Evolutionary conservation across 2,888 invertebrate genomes (phyloP).

Genomic region (Rugalucina vietnamica): DNA sequence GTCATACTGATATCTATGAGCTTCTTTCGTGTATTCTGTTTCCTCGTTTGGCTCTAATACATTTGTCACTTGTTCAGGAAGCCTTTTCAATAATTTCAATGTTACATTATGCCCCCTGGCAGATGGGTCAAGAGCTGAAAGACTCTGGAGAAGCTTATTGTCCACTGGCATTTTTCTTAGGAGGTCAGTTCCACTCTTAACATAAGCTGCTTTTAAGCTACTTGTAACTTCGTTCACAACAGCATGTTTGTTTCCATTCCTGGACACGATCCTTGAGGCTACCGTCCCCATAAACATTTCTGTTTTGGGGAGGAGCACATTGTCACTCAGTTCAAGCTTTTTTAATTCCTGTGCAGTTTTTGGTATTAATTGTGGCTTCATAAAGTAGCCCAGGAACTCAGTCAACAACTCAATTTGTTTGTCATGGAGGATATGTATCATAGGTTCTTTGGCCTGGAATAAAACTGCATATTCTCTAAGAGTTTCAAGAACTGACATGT

Average conservation of each 20-base stretch:
- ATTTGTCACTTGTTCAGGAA: slow-evolving; percentile 40
- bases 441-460: slow-evolving; percentile 11
- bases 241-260: not conserved
- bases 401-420: slow-evolving; percentile 23
- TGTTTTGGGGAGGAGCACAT: not conserved
- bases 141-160: slow-evolving; percentile 40
- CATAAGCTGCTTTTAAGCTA: not conserved
- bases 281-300: not conserved
- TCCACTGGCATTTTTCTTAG: slow-evolving; percentile 56
- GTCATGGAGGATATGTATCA: slow-evolving; percentile 18
- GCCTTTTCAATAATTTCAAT: slow-evolving; percentile 28
- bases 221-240: not conserved
- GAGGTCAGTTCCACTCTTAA: slow-evolving; percentile 4
- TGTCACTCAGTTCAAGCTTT: not conserved
- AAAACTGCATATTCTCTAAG: not conserved
- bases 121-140: slow-evolving; percentile 53
- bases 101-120: slow-evolving; percentile 42
- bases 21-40: slow-evolving; percentile 30
- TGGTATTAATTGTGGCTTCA: slow-evolving; percentile 24
- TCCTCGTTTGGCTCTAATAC: slow-evolving; percentile 24
- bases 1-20: slow-evolving; percentile 32
- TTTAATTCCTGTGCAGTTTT: slow-evolving; percentile 13
- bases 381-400: slow-evolving; percentile 29
- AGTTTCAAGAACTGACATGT: not conserved
- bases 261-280: not conserved